Evolutionary conservation across 1,140 invertebrate genomes (phyloP).

Genomic region (Epicauta chinensis): DNA sequence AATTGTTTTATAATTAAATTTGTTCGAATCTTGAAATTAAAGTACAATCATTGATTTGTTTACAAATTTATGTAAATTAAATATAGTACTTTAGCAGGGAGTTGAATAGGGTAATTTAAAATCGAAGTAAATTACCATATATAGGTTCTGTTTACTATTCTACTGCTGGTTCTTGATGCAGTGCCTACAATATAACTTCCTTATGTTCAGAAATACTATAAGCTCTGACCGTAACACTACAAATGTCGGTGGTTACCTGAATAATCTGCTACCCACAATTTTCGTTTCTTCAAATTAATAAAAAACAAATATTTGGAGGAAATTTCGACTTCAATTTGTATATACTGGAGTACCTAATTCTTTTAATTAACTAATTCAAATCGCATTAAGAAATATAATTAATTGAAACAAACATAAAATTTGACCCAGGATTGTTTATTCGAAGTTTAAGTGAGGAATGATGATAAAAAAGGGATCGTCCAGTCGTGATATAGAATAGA

Average conservation of each 20-base stretch:
- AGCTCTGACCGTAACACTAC: conserved; percentile 11
- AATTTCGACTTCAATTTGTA: too few species aligned
- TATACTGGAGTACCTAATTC: too few species aligned
- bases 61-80: conserved; percentile 18
- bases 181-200: conserved; percentile 6
- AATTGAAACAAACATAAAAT: too few species aligned
- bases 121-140: conserved; percentile 16
- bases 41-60: conserved; percentile 15
- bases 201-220: conserved; percentile 12
- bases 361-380: too few species aligned
- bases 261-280: conserved; percentile 12
- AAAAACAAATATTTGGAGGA: too few species aligned
- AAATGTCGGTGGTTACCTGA: conserved; percentile 10
- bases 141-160: conserved; percentile 17
- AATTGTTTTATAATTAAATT: conserved; percentile 7
- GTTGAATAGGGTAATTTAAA: conserved; percentile 11
- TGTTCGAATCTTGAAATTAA: conserved; percentile 10
- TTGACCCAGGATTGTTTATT: background rate
- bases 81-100: conserved; percentile 11
- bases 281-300: background rate
- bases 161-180: conserved; percentile 11
- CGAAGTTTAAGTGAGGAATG: conserved; percentile 4
- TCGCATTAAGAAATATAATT: too few species aligned
- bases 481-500: conserved; percentile 12
- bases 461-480: conserved; percentile 9